phyloP scores from a whole-genome alignment of 1,140 invertebrate genomes.

The Gerris buenoi region DNA sequence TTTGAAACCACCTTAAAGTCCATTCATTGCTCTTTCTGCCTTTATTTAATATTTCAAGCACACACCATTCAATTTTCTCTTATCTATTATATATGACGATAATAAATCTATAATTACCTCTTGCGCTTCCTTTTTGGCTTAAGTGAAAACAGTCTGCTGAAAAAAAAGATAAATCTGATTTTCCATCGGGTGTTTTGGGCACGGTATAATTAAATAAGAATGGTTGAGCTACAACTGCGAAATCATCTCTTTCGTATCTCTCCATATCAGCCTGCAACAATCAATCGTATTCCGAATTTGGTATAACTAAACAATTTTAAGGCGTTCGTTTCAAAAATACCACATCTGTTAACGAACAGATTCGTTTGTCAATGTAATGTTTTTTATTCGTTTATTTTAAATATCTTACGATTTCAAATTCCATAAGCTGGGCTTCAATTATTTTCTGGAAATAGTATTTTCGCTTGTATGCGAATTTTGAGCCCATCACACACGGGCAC shows the following conservation, averaged over 20 bases:
- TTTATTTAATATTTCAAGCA: no score
- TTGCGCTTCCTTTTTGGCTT: constrained; percentile 44
- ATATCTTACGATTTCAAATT: constrained; percentile 29
- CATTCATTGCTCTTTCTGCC: no score
- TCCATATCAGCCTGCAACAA: constrained; percentile 24
- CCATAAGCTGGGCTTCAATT: constrained; percentile 29
- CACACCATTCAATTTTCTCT: no score
- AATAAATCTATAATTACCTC: no score
- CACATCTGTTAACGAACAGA: no score
- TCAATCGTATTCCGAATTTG: no score
- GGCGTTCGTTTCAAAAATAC: no score
- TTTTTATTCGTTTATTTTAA: no score
- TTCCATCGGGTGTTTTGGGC: constrained; percentile 27
- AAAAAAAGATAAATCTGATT: constrained; percentile 40
- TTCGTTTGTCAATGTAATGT: no score
- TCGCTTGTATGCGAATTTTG: constrained; percentile 18
- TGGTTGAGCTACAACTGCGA: constrained; percentile 45
- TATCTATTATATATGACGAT: no score
- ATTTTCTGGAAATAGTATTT: constrained; percentile 29
- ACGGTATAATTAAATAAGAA: constrained; percentile 31
- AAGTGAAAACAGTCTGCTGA: constrained; percentile 56
- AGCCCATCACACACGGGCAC: constrained; percentile 38
- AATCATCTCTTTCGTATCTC: constrained; percentile 41
- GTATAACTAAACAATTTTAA: not conserved
- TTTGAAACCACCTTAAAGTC: no score